These are phyloP conservation scores for Procambarus virginalis DNA, from an alignment of 1,140 invertebrate genomes.

Conservation along the genomic window DNA sequence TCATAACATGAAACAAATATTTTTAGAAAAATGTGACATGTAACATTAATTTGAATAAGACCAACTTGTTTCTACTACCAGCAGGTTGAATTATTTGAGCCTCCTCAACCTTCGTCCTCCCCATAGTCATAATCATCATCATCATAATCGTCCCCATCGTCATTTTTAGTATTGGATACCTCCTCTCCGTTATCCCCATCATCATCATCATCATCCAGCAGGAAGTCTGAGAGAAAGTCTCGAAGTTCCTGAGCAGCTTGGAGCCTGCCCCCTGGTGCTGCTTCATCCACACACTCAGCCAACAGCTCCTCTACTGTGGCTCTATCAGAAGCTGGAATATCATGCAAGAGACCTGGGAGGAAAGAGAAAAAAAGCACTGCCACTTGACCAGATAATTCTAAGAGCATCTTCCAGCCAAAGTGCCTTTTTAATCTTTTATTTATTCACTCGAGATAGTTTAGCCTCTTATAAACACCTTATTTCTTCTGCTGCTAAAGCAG, in stretches of 20 bases:
- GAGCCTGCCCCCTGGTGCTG: slow-evolving; percentile 45
- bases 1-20: not conserved
- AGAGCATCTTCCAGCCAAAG: too few relatives aligned
- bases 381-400: too few relatives aligned
- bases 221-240: slow-evolving; percentile 53
- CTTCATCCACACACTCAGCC: slow-evolving; percentile 58
- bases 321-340: slow-evolving; percentile 53
- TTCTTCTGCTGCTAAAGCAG: too few relatives aligned
- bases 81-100: not conserved
- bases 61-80: not conserved
- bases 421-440: too few relatives aligned
- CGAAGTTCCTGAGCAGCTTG: slow-evolving; percentile 57
- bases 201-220: slow-evolving; percentile 51
- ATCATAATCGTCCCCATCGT: slow-evolving; percentile 33
- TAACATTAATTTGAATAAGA: not conserved
- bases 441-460: too few relatives aligned
- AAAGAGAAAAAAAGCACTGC: not conserved
- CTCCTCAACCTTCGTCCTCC: slow-evolving; percentile 15
- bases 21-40: not conserved
- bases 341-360: slow-evolving; percentile 32
- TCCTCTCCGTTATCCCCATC: slow-evolving; percentile 29
- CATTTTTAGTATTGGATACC: not conserved
- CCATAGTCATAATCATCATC: slow-evolving; percentile 46
- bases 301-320: slow-evolving; percentile 53
- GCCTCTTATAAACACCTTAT: too few relatives aligned